Percentiles rank a stretch among this genome's conserved stretches.
Evolutionary conservation across 1,140 invertebrate species (phyloP).

Genomic region (Ditylenchus dipsaci): DNA sequence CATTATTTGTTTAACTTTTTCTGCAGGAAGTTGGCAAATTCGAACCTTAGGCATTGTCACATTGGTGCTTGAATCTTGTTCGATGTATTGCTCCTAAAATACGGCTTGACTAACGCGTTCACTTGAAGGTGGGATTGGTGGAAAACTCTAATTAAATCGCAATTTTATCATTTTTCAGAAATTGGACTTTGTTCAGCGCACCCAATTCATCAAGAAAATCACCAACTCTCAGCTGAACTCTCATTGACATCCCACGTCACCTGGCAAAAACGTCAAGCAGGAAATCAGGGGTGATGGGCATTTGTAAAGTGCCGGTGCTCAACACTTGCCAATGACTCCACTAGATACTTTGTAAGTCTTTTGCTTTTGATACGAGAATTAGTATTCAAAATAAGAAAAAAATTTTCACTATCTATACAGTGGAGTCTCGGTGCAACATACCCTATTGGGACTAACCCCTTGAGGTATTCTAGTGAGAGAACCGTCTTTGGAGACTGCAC

Average conservation of each 20-base stretch:
- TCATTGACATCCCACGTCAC: not conserved
- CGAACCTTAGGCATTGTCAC: constrained; percentile 72
- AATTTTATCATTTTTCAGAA: not conserved
- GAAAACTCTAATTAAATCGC: no score
- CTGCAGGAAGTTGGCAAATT: constrained; percentile 64
- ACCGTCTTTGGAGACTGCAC: no score
- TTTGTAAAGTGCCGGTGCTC: not conserved
- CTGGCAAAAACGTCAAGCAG: not conserved
- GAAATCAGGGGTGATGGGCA: not conserved
- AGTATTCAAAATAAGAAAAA: no score
- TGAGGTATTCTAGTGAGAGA: no score
- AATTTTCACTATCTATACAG: no score
- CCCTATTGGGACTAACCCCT: no score
- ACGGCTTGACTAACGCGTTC: constrained; percentile 70
- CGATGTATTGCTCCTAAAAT: constrained; percentile 73
- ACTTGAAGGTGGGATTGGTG: constrained; percentile 62
- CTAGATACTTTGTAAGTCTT: not conserved
- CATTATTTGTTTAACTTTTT: not conserved
- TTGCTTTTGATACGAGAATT: no score
- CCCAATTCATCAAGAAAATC: not conserved
- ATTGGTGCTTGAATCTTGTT: constrained; percentile 73
- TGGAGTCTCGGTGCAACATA: no score
- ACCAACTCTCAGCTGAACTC: not conserved
- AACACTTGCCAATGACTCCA: not conserved
- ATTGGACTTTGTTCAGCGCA: not conserved